Percentiles rank a stretch among this genome's conserved stretches.
Conservation (phyloP, 2,888 invertebrate genomes). For the Agrochola lota region DNA sequence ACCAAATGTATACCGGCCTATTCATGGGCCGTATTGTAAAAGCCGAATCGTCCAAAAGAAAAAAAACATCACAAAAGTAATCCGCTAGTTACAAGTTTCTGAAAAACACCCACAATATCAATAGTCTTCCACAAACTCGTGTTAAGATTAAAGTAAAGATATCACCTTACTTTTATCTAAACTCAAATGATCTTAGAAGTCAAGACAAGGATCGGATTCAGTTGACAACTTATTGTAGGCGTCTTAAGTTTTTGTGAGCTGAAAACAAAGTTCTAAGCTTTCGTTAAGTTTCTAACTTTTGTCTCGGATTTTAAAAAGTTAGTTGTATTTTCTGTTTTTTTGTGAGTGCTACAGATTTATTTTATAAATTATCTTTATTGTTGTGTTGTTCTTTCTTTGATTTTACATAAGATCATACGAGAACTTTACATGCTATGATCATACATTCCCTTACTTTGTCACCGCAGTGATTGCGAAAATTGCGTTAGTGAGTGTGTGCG, state of each 20-base stretch:
- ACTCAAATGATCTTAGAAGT: constrained; percentile 33
- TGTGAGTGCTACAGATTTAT: too few species aligned
- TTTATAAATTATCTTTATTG: too few species aligned
- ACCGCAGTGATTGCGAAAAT: background rate
- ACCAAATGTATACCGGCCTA: too few species aligned
- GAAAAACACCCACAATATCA: constrained; percentile 13
- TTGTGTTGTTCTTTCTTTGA: too few species aligned
- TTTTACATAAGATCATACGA: too few species aligned
- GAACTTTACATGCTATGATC: too few species aligned
- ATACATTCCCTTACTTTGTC: background rate
- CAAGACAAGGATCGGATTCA: constrained; percentile 49
- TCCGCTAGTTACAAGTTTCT: too few species aligned
- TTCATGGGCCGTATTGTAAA: too few species aligned
- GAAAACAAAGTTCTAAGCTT: constrained; percentile 42
- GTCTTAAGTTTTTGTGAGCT: constrained; percentile 52
- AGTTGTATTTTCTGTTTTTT: background rate
- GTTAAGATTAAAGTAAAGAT: constrained; percentile 48
- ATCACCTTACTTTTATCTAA: constrained; percentile 58
- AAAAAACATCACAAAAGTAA: too few species aligned
- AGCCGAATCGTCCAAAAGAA: too few species aligned
- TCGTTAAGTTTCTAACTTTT: constrained; percentile 23
- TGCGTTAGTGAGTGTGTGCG: background rate
- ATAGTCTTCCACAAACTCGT: constrained; percentile 5
- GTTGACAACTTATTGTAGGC: constrained; percentile 37
- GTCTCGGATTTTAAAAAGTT: constrained; percentile 20